A percentile compares a stretch with the other conserved stretches of the same genome.
Evolutionary conservation across 2,113 vertebrate genomes (phyloP).

Genomic region (Lepidothrix coronata): DNA sequence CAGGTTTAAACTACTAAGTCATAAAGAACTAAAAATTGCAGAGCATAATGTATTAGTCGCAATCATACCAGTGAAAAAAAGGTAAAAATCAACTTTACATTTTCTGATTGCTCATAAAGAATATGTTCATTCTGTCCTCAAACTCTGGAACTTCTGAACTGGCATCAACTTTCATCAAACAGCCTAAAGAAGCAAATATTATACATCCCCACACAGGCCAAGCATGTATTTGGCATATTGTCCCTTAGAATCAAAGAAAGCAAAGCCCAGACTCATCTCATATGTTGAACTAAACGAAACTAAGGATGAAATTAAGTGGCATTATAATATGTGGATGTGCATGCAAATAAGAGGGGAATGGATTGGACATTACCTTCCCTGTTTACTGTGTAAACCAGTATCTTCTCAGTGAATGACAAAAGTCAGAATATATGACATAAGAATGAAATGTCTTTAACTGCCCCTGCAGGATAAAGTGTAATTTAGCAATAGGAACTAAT

Average conservation of each 20-base stretch:
- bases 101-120: background rate
- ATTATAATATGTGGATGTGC: background rate
- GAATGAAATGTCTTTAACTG: background rate
- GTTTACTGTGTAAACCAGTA: background rate
- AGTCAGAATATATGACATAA: background rate
- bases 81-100: background rate
- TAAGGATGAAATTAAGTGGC: background rate
- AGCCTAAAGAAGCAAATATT: background rate
- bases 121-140: background rate
- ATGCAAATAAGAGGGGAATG: background rate
- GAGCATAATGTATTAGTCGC: background rate
- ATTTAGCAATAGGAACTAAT: slow-evolving; percentile 6
- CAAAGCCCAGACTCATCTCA: background rate
- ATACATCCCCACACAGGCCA: background rate
- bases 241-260: background rate
- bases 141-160: background rate
- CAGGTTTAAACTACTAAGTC: background rate
- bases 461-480: background rate
- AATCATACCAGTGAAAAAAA: background rate
- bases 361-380: background rate
- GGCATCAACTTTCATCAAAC: background rate
- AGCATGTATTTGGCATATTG: background rate
- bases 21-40: background rate
- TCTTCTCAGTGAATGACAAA: background rate
- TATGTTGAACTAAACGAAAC: background rate